Conservation (phyloP, 2,113 vertebrate genomes). For the Motacilla alba region DNA sequence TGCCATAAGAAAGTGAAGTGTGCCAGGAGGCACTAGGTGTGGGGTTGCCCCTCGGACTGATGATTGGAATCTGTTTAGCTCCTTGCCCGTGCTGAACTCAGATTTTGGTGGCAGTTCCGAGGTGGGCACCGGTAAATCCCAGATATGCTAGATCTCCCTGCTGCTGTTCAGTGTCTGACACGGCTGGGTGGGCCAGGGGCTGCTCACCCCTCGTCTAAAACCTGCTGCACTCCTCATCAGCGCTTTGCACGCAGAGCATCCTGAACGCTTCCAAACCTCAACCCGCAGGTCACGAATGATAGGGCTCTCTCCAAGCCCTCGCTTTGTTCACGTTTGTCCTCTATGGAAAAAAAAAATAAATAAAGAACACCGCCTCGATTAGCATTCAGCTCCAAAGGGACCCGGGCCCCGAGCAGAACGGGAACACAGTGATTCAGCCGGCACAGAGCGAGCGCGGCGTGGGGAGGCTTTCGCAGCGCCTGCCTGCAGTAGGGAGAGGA, state of each 20-base stretch:
- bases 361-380: background rate
- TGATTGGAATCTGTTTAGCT: background rate
- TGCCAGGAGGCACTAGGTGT: background rate
- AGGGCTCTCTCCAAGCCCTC: background rate
- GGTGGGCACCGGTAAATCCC: background rate
- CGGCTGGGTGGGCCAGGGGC: rapidly evolving
- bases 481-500: conserved; percentile 42
- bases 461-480: conserved; percentile 31
- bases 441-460: background rate
- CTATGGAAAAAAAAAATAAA: background rate
- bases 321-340: background rate
- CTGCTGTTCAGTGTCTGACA: background rate
- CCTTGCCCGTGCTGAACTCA: background rate
- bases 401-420: background rate
- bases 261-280: background rate
- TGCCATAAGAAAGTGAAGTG: rapidly evolving
- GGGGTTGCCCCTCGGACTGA: background rate
- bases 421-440: background rate
- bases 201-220: background rate
- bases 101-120: background rate
- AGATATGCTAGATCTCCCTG: no score
- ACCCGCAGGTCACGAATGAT: background rate
- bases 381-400: background rate
- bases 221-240: background rate
- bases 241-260: background rate